phyloP scores from a whole-genome alignment of 2,888 invertebrate species.

The Acronicta leporina region DNA sequence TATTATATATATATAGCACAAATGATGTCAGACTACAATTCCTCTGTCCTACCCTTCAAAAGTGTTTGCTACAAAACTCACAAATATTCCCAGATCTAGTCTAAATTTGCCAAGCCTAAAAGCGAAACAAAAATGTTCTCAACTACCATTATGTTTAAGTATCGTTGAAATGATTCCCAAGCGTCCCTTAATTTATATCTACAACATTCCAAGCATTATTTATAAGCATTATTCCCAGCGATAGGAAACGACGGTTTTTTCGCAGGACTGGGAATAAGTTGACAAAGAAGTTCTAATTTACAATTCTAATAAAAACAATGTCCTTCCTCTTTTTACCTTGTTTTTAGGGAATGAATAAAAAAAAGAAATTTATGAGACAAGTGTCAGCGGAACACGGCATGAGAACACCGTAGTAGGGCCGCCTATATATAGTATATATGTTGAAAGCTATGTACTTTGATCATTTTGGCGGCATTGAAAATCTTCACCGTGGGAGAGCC shows the following conservation, averaged over 20 bases:
- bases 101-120: not conserved
- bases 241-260: constrained; percentile 27
- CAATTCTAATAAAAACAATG: constrained; percentile 44
- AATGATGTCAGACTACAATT: no score
- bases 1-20: no score
- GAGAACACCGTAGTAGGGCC: not conserved
- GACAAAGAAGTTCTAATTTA: constrained; percentile 36
- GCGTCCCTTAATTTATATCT: constrained; percentile 30
- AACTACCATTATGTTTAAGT: constrained; percentile 18
- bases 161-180: constrained; percentile 41
- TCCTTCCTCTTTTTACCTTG: constrained; percentile 11
- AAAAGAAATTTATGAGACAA: not conserved
- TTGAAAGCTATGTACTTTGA: no score
- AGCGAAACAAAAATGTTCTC: constrained; percentile 22
- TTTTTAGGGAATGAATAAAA: not conserved
- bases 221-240: constrained; percentile 25
- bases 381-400: not conserved
- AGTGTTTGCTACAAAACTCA: no score
- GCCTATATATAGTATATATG: no score
- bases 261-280: constrained; percentile 30
- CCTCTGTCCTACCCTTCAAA: no score
- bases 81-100: no score
- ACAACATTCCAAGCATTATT: constrained; percentile 23
- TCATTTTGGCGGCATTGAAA: no score
- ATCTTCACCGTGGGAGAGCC: no score